Evolutionary conservation across 53 echinoderm and acorn worm genomes (phyloP).

Genomic region (Luidia sarsii): DNA sequence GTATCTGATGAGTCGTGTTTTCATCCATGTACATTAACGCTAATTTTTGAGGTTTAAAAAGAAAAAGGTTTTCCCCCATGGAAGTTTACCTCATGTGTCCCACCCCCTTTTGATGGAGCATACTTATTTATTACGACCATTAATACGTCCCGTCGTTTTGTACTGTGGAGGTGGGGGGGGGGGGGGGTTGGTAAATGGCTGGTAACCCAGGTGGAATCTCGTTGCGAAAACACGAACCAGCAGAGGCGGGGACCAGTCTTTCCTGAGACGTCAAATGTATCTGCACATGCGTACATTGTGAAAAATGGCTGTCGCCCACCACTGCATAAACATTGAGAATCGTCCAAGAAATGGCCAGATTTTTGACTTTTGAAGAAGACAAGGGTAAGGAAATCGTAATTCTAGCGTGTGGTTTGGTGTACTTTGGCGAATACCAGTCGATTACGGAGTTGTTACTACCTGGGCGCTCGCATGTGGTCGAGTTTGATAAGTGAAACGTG

Average conservation of each 20-base stretch:
- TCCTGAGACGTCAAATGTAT: slow-evolving; percentile 44
- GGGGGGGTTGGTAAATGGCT: too few relatives aligned
- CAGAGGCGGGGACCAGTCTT: neutral
- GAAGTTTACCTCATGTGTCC: too few relatives aligned
- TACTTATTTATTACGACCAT: too few relatives aligned
- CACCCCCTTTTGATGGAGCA: too few relatives aligned
- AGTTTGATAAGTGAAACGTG: slow-evolving; percentile 71
- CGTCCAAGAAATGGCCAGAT: slow-evolving; percentile 79
- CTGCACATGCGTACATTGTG: slow-evolving; percentile 69
- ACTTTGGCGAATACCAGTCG: slow-evolving; percentile 44
- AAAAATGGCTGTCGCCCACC: slow-evolving; percentile 85
- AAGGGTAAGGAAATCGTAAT: slow-evolving; percentile 63
- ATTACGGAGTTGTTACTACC: slow-evolving; percentile 46
- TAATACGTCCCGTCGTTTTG: too few relatives aligned
- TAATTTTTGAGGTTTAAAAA: too few relatives aligned
- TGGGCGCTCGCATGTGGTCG: neutral
- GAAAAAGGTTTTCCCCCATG: too few relatives aligned
- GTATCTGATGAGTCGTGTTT: too few relatives aligned
- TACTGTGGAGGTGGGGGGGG: too few relatives aligned
- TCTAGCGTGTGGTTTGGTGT: slow-evolving; percentile 42
- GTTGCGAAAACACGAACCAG: neutral
- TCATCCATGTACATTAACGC: too few relatives aligned
- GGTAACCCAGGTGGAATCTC: too few relatives aligned
- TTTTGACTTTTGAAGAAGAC: slow-evolving; percentile 71
- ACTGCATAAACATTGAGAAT: slow-evolving; percentile 73